Evolutionary conservation across 2,888 invertebrate species (phyloP).

Genomic region (Trachelus iudaicus): DNA sequence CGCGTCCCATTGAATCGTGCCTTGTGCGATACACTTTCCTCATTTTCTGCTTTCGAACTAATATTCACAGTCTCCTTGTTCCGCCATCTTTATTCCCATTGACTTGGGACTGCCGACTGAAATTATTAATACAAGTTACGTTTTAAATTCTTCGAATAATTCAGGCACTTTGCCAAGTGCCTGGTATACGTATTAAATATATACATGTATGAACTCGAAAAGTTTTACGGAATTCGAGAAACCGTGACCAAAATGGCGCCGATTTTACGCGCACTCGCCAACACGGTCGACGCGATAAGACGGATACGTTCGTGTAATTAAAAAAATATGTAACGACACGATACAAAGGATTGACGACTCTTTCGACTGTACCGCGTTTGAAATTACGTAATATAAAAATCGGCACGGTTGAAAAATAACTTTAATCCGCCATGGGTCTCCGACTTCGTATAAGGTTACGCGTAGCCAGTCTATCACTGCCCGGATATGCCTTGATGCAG

Average conservation of each 20-base stretch:
- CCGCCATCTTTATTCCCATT: not conserved
- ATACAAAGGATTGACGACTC: not conserved
- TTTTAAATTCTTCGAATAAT: not conserved
- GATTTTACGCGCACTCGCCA: not conserved
- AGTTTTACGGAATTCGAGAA: not conserved
- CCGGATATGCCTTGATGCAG: slow-evolving; percentile 4
- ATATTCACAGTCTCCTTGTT: not conserved
- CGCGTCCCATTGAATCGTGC: not conserved
- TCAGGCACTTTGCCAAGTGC: not conserved
- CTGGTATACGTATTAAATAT: not conserved
- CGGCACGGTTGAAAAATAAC: not conserved
- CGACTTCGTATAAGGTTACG: not conserved
- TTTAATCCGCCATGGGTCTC: not conserved
- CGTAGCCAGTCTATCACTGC: not conserved
- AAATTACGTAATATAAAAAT: not conserved
- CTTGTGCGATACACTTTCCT: not conserved
- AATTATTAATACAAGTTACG: not conserved
- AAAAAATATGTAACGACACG: not conserved
- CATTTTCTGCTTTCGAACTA: not conserved
- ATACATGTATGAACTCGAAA: too few species aligned
- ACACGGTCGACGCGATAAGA: not conserved
- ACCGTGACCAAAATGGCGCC: not conserved
- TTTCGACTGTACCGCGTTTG: not conserved
- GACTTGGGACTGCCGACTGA: not conserved
- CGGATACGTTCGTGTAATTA: not conserved